Percentiles rank a stretch among this genome's conserved stretches.
Evolutionary conservation across 1,140 invertebrate species (phyloP).

Genomic region (Pseudomyrmex cubaensis): DNA sequence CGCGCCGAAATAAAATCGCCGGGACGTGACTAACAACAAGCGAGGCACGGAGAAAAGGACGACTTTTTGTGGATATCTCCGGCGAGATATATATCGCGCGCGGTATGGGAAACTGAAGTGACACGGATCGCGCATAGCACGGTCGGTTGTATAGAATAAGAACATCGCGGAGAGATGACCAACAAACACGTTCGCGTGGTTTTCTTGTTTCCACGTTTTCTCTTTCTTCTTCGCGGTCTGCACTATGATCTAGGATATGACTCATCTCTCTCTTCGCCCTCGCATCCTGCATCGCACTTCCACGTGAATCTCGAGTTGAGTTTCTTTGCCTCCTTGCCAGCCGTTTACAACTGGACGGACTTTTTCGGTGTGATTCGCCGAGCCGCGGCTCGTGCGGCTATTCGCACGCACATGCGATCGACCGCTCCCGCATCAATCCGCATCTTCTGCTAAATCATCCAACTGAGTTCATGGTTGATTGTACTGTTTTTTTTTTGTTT

Average conservation of each 20-base stretch:
- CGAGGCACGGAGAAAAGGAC: neutral
- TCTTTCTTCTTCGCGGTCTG: conserved; percentile 18
- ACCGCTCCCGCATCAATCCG: conserved; percentile 3
- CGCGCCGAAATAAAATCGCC: neutral
- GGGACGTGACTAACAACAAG: neutral
- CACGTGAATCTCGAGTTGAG: conserved; percentile 32
- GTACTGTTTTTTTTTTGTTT: neutral
- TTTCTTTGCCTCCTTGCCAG: conserved; percentile 38
- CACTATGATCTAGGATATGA: conserved; percentile 30
- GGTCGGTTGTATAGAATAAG: conserved; percentile 4
- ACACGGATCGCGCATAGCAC: neutral
- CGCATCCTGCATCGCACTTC: neutral
- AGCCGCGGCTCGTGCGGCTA: neutral
- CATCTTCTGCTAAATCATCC: neutral
- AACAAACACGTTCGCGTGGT: neutral
- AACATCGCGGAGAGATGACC: neutral
- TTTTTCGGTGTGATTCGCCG: conserved; percentile 39
- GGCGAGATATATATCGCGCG: neutral
- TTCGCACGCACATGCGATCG: conserved; percentile 31
- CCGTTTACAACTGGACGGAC: conserved; percentile 23
- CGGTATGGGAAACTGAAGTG: conserved; percentile 20
- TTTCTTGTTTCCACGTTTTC: conserved; percentile 9
- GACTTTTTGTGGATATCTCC: neutral
- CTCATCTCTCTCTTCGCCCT: conserved; percentile 34
- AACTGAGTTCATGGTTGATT: neutral